Conservation (phyloP, 2,797 vertebrate species). For the Alectoris magna region DNA sequence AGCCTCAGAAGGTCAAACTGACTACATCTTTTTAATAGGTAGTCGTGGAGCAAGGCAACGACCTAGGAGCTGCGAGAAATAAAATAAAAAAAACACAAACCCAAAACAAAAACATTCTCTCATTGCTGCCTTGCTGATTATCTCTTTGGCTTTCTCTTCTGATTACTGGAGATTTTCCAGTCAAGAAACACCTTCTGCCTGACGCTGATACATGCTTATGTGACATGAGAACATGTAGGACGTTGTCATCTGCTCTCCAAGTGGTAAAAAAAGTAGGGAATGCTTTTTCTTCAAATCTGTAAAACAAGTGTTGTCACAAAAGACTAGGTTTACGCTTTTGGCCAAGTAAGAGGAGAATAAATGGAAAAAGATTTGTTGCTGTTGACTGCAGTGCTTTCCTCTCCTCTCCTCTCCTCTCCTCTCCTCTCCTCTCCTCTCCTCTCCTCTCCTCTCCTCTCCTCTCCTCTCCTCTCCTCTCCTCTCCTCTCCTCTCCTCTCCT, state of each 20-base stretch:
- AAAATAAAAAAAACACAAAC: neutral
- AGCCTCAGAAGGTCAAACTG: constrained; percentile 48
- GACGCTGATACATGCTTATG: constrained; percentile 33
- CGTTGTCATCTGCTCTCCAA: neutral
- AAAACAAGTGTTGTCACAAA: neutral
- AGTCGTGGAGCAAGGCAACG: constrained; percentile 48
- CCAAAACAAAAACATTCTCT: constrained; percentile 38
- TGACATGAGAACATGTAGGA: constrained; percentile 42
- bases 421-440: no score
- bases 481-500: no score
- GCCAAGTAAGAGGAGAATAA: neutral
- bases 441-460: no score
- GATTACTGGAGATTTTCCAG: constrained; percentile 65
- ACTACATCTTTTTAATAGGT: constrained; percentile 39
- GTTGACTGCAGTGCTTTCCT: neutral
- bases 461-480: no score
- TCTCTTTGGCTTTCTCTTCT: constrained; percentile 46
- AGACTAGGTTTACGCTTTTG: neutral
- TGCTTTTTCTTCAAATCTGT: neutral
- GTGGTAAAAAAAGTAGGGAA: neutral
- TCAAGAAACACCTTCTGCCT: constrained; percentile 48
- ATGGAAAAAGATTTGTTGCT: neutral
- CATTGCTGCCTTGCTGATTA: constrained; percentile 58
- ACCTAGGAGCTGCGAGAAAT: constrained; percentile 49
- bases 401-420: no score